Evolutionary conservation across 1,140 invertebrate genomes (phyloP), one percentile per base, ranked within the genome.

Genomic region (Hypsibius dujardini): DNA sequence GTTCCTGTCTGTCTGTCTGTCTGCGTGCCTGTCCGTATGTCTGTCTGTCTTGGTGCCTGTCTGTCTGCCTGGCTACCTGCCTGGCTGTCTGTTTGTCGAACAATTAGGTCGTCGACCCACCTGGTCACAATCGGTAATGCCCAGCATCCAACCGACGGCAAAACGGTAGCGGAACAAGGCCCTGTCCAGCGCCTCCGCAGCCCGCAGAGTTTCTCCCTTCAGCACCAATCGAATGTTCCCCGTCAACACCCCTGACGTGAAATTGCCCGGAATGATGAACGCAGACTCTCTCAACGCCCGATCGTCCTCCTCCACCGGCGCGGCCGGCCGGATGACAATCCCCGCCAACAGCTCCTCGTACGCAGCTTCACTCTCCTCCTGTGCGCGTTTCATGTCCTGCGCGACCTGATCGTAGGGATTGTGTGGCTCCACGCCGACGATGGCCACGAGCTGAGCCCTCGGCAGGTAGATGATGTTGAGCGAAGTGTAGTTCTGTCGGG

Each of bases 131-230:
- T 67, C 62, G 0, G 62, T 67, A 42, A 67, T 45, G 42, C 12
- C 62, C 62, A 67, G 62, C 62, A 45, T 67, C 62, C 62, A 67
- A 15, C 62, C 62, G 42, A 42, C 7, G 7, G 50, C 50, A n/a
- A 56, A 56, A 7, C n/a, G 7, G 50, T 56, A 56, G 7, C 7
- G 7, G 7, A 56, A 56, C 7, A 7, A 12, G 50, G 12, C 3
- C 12, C 0, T 45, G 3, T 67, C 3, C 12, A 67, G 45, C 12
- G 45, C 62, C 45, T 67, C 45, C 42, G 12, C 12, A 42, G 45
- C 62, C 12, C 3, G 3, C 62, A 15, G 12, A 7, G 45, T 7
- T 67, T 67, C 62, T 3, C 45, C 42, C 12, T 0, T 42, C 12
- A 67, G 42, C 12, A 12, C 45, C 12, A 67, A 42, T 7, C 62